Evolutionary conservation across 2,797 vertebrate species (phyloP).

Genomic region (Craterocephalus amniculus): DNA sequence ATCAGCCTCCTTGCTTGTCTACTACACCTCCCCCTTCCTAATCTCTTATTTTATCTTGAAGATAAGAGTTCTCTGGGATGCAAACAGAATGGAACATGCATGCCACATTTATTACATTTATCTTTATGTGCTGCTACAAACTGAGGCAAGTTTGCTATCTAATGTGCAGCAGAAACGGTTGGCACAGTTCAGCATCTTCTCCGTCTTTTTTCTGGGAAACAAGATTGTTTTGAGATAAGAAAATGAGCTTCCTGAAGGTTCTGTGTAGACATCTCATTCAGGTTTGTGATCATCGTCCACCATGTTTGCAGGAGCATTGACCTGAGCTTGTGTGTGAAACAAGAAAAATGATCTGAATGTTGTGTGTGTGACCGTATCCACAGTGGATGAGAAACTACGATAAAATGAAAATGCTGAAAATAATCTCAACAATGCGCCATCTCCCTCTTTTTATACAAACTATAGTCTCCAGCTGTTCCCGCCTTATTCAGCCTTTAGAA

Average conservation of each 20-base stretch:
- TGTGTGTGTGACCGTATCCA: not conserved
- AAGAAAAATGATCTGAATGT: not conserved
- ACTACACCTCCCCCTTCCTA: not conserved
- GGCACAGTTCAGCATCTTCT: too few relatives aligned
- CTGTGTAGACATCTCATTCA: too few relatives aligned
- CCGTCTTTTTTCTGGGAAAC: too few relatives aligned
- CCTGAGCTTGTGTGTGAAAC: too few relatives aligned
- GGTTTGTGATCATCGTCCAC: not conserved
- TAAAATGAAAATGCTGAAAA: not conserved
- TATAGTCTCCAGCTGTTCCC: not conserved
- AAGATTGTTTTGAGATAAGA: too few relatives aligned
- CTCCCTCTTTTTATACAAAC: not conserved
- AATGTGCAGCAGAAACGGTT: slow-evolving; percentile 23
- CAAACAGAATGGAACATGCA: not conserved
- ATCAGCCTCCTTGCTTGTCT: slow-evolving; percentile 31
- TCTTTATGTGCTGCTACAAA: not conserved
- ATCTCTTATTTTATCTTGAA: too few relatives aligned
- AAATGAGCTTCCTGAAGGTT: too few relatives aligned
- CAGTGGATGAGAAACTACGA: not conserved
- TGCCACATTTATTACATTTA: not conserved
- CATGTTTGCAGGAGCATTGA: not conserved
- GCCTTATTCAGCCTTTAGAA: not conserved
- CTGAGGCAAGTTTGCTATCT: slow-evolving; percentile 61
- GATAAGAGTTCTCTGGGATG: too few relatives aligned
- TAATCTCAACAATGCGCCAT: not conserved